Conservation (phyloP, 2,113 vertebrate genomes). For the Pardalotus punctatus region DNA sequence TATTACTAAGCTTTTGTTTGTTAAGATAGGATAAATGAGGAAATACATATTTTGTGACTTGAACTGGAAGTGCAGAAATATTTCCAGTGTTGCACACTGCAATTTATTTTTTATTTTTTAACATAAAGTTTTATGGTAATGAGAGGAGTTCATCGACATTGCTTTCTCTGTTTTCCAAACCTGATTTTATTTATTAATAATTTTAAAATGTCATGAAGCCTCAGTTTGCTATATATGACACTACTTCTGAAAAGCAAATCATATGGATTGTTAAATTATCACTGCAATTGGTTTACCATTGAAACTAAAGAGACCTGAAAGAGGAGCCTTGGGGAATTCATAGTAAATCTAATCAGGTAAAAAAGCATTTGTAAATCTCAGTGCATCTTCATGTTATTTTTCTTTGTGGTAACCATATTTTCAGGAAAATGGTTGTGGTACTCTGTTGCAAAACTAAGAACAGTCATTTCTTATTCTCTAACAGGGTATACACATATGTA, state of each 20-base stretch:
- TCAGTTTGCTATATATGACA: not conserved
- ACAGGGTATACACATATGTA: not conserved
- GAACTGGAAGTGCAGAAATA: constrained; percentile 43
- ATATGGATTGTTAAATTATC: constrained; percentile 14
- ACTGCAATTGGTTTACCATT: constrained; percentile 1
- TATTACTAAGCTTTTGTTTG: constrained; percentile 48
- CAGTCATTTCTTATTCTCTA: not conserved
- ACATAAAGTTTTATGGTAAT: constrained; percentile 19
- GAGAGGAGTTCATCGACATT: not conserved
- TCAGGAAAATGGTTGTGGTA: not conserved
- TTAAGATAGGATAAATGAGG: constrained; percentile 55
- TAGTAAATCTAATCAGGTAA: constrained; percentile 18
- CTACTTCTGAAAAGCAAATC: not conserved
- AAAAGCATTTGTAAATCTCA: not conserved
- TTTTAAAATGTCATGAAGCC: not conserved
- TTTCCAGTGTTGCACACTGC: not conserved
- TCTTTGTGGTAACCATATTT: not conserved
- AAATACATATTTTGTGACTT: constrained; percentile 53
- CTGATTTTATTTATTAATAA: constrained; percentile 27
- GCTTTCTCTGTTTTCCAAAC: not conserved
- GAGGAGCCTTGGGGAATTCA: not conserved
- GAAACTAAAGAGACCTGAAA: constrained; percentile 20
- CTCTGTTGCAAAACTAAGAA: not conserved
- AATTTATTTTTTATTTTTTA: constrained; percentile 32
- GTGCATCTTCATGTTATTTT: not conserved